Percentiles rank a stretch among this genome's conserved stretches.
phyloP scores from a whole-genome alignment of 2,888 invertebrate genomes.

The Watsonalla binaria region DNA sequence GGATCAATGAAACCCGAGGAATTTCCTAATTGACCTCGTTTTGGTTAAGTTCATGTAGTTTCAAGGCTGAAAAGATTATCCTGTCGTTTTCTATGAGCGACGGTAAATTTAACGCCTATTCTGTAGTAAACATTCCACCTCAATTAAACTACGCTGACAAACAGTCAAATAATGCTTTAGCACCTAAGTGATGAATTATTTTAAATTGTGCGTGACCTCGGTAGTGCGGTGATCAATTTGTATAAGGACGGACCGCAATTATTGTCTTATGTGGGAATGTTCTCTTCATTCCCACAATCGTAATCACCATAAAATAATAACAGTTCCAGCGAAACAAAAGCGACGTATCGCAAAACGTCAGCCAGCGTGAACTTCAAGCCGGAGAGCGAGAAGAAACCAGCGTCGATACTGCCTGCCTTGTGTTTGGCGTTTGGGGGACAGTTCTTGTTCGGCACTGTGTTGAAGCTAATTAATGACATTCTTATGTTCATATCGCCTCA shows the following conservation, averaged over 20 bases:
- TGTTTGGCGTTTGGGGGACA: constrained; percentile 92
- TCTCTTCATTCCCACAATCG: neutral
- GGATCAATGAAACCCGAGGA: neutral
- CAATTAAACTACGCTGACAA: neutral
- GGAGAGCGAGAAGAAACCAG: constrained; percentile 82
- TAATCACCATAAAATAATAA: neutral
- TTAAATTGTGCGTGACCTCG: neutral
- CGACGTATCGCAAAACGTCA: constrained; percentile 83
- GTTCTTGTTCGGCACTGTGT: constrained; percentile 89
- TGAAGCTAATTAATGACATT: constrained; percentile 90
- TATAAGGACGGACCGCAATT: neutral
- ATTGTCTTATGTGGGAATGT: neutral
- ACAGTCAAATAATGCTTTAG: neutral
- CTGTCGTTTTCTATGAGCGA: neutral
- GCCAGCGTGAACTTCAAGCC: constrained; percentile 87
- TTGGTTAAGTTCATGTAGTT: neutral
- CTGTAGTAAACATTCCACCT: neutral
- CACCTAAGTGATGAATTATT: neutral
- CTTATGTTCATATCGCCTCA: constrained; percentile 94
- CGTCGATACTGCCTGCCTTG: constrained; percentile 91
- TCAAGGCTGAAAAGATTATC: constrained; percentile 1
- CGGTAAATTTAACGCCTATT: neutral
- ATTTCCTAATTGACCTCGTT: neutral
- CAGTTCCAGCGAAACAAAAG: constrained; percentile 71
- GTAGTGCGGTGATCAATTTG: neutral